Evolutionary conservation across 2,113 vertebrate genomes (phyloP).

Genomic region (Aviceda subcristata): DNA sequence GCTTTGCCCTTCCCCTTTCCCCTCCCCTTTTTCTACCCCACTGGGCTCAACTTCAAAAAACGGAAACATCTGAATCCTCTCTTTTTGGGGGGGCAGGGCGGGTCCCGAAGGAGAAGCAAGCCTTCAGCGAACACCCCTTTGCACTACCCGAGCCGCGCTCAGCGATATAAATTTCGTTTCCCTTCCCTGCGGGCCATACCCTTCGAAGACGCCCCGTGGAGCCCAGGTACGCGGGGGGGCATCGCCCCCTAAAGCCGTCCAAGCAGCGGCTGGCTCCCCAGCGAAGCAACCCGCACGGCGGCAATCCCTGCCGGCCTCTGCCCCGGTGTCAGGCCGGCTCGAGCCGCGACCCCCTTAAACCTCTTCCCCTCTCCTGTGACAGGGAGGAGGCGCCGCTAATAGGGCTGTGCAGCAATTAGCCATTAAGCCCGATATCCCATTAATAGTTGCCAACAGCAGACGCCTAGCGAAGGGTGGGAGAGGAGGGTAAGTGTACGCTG

Average conservation of each 20-base stretch:
- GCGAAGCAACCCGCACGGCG: too few relatives aligned
- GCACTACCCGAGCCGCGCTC: not conserved
- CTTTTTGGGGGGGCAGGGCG: not conserved
- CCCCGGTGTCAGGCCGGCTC: rapidly evolving
- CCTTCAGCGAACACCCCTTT: not conserved
- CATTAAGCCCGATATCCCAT: constrained; percentile 35
- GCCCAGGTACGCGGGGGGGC: rapidly evolving
- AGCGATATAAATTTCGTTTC: rapidly evolving
- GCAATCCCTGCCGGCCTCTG: not conserved
- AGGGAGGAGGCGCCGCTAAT: not conserved
- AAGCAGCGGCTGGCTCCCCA: not conserved
- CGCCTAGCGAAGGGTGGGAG: not conserved
- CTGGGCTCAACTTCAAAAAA: not conserved
- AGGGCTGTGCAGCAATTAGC: not conserved
- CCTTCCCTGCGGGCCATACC: not conserved
- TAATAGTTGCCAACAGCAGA: not conserved
- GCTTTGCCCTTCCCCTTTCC: not conserved
- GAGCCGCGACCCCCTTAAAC: not conserved
- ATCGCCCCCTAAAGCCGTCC: rapidly evolving
- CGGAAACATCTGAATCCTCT: not conserved
- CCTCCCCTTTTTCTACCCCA: not conserved
- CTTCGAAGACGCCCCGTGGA: rapidly evolving
- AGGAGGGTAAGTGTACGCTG: rapidly evolving
- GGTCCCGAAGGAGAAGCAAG: not conserved
- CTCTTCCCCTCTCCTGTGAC: not conserved